These are phyloP conservation scores for Aporophyla lueneburgensis DNA, from an alignment of 2,888 invertebrate species.

Conservation along the genomic window DNA sequence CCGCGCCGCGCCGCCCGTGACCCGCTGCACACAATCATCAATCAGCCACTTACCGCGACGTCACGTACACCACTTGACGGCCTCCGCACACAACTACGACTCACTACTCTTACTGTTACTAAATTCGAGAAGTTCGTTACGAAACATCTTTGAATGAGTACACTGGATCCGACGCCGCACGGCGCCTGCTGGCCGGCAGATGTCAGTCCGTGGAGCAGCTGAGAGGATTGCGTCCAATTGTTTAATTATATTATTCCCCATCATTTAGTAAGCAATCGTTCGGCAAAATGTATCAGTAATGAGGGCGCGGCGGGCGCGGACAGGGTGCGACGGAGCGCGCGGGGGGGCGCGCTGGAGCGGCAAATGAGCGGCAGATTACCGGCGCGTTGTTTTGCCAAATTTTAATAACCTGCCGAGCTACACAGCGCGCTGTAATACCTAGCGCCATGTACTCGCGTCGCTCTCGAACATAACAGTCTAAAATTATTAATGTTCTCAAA, in stretches of 20 bases:
- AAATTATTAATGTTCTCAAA: conserved; percentile 6
- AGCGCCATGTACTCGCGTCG: background rate
- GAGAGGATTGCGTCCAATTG: conserved; percentile 14
- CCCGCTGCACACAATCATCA: conserved; percentile 26
- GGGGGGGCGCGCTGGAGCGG: conserved; percentile 47
- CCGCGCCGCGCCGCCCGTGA: background rate
- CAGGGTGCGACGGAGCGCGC: background rate
- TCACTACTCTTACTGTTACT: background rate
- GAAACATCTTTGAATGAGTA: background rate
- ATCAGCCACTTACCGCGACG: conserved; percentile 46
- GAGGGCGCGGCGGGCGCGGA: conserved; percentile 15
- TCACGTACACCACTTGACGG: conserved; percentile 34
- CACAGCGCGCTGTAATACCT: conserved; percentile 9
- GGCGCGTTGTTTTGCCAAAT: conserved; percentile 56
- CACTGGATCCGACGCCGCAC: background rate
- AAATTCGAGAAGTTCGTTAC: conserved; percentile 4
- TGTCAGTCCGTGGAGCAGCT: background rate
- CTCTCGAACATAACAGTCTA: background rate
- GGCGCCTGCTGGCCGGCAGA: background rate
- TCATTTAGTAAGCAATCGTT: conserved; percentile 47
- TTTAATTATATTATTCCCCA: conserved; percentile 41
- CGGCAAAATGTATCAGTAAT: conserved; percentile 55
- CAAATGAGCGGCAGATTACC: conserved; percentile 65
- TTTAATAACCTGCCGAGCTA: conserved; percentile 58
- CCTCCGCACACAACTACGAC: background rate